These are phyloP conservation scores for Atrina japonica DNA, from an alignment of 2,888 invertebrate genomes.

Conservation along the genomic window DNA sequence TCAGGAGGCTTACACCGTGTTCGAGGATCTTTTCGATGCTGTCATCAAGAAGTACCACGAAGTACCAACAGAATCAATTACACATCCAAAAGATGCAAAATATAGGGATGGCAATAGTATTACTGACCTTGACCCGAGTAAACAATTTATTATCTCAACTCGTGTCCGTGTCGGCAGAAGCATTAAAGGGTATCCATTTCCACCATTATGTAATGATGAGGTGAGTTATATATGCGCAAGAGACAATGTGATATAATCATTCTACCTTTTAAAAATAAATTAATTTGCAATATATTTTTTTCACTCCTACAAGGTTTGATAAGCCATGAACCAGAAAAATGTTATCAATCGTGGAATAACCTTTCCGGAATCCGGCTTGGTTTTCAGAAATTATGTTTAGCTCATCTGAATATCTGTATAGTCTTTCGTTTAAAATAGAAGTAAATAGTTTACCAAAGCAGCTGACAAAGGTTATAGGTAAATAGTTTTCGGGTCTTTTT, in stretches of 20 bases:
- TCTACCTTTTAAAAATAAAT: conserved; percentile 28
- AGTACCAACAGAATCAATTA: conserved; percentile 43
- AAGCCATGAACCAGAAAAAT: too few species aligned
- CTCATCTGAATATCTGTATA: conserved; percentile 18
- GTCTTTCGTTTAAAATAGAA: conserved; percentile 13
- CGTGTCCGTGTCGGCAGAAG: conserved; percentile 76
- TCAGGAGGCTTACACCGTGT: conserved; percentile 95
- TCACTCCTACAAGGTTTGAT: too few species aligned
- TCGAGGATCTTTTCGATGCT: conserved; percentile 96
- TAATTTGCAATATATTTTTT: conserved; percentile 26
- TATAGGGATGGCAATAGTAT: conserved; percentile 92
- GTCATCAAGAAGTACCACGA: conserved; percentile 87
- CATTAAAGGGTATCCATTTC: conserved; percentile 71
- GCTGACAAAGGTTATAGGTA: not conserved
- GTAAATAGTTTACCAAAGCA: conserved; percentile 21
- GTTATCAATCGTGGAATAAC: conserved; percentile 6
- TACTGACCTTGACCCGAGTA: conserved; percentile 92
- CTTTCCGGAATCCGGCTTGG: too few species aligned
- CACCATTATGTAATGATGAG: conserved; percentile 89
- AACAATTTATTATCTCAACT: conserved; percentile 86
- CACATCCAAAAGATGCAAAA: conserved; percentile 39
- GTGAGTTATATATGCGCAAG: conserved; percentile 54
- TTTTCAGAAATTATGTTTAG: conserved; percentile 1
- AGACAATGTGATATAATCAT: too few species aligned
- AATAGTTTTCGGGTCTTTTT: conserved; percentile 14